Evolutionary conservation across 2,888 invertebrate species (phyloP).

Genomic region (Andrena praecox): DNA sequence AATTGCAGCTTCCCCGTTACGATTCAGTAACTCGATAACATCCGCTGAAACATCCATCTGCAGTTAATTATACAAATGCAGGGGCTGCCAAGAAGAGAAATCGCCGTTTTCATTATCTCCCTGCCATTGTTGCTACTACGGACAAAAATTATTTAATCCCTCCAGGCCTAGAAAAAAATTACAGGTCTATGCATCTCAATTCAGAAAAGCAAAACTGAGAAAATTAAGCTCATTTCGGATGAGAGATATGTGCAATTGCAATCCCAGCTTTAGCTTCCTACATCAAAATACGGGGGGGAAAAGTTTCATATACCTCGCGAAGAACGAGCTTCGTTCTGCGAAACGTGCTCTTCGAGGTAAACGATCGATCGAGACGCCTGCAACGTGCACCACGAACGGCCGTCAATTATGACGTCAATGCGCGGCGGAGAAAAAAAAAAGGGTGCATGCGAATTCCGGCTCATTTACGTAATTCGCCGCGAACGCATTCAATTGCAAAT

Average conservation of each 20-base stretch:
- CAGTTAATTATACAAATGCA: slow-evolving; percentile 1
- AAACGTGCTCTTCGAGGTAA: slow-evolving; percentile 17
- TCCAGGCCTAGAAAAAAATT: too few relatives aligned
- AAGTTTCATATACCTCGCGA: neutral
- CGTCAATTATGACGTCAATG: slow-evolving; percentile 37
- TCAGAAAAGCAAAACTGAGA: too few relatives aligned
- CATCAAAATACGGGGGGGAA: too few relatives aligned
- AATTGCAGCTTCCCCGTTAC: slow-evolving; percentile 56
- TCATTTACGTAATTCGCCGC: slow-evolving; percentile 41
- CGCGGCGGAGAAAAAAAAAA: slow-evolving; percentile 1
- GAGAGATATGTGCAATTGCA: too few relatives aligned
- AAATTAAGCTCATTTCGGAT: too few relatives aligned
- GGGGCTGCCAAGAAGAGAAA: slow-evolving; percentile 22
- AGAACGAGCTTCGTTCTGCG: neutral
- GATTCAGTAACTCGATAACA: slow-evolving; percentile 56
- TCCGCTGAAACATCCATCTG: slow-evolving; percentile 22
- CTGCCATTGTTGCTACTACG: neutral
- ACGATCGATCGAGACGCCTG: slow-evolving; percentile 22
- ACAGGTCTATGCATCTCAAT: too few relatives aligned
- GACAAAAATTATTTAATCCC: too few relatives aligned
- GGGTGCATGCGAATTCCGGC: slow-evolving; percentile 18
- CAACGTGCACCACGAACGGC: slow-evolving; percentile 1
- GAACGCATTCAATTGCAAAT: slow-evolving; percentile 45
- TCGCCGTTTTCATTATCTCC: neutral
- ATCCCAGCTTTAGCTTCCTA: neutral